These are phyloP conservation scores for Syrmaticus mikado DNA, from an alignment of 2,113 vertebrate species.

Conservation along the genomic window DNA sequence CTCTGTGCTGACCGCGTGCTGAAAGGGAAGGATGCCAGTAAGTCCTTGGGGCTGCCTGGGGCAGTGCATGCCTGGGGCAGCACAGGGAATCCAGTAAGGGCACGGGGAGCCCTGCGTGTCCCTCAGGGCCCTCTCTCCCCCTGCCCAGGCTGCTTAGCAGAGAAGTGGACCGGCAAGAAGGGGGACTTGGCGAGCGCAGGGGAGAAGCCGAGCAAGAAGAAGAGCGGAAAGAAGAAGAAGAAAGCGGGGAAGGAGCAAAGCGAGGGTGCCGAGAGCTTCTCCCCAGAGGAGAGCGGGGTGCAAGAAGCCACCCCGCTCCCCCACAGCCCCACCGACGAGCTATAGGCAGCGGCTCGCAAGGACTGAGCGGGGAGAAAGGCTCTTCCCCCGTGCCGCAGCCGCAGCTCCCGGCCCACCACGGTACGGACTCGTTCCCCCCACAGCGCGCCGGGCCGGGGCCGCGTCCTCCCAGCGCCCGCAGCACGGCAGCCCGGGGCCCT, in stretches of 20 bases:
- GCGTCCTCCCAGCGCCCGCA: too few relatives aligned
- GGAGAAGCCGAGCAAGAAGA: constrained; percentile 84
- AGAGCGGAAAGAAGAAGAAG: constrained; percentile 77
- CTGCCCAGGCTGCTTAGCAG: constrained; percentile 75
- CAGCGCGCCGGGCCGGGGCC: too few relatives aligned
- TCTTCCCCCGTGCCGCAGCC: not conserved
- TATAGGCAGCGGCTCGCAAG: constrained; percentile 42
- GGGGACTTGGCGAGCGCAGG: constrained; percentile 80
- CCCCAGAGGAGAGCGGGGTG: constrained; percentile 46
- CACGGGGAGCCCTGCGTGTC: fast-evolving
- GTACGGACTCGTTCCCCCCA: too few relatives aligned
- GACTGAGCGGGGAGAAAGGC: not conserved
- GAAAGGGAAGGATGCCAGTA: constrained; percentile 91
- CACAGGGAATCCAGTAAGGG: fast-evolving
- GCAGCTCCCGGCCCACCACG: too few relatives aligned
- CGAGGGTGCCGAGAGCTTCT: not conserved
- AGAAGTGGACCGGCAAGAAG: constrained; percentile 85
- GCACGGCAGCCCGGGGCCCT: too few relatives aligned
- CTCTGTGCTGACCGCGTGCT: constrained; percentile 93
- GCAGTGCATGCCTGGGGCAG: fast-evolving
- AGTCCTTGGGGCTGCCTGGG: constrained; percentile 19
- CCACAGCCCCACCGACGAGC: constrained; percentile 75
- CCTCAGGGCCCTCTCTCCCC: not conserved
- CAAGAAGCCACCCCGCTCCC: constrained; percentile 71
- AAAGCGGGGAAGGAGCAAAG: constrained; percentile 59